These are phyloP conservation scores for Atta cephalotes DNA, from an alignment of 1,140 invertebrate genomes.

Conservation along the genomic window DNA sequence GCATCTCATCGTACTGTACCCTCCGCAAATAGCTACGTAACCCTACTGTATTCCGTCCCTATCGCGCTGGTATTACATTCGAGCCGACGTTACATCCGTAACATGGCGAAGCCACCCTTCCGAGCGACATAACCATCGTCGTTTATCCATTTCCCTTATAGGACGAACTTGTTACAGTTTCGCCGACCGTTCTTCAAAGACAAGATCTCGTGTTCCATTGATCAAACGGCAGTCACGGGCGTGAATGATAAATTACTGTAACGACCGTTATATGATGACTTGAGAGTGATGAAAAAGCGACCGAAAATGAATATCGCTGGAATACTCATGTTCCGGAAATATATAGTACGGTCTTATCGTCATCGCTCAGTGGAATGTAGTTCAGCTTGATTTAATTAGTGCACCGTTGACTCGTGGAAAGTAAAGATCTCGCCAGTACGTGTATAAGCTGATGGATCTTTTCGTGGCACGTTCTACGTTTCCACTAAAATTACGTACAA, in stretches of 20 bases:
- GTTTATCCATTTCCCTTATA: conserved; percentile 72
- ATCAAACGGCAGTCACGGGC: conserved; percentile 52
- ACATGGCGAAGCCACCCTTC: conserved; percentile 66
- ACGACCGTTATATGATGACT: conserved; percentile 17
- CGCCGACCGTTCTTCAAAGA: conserved; percentile 51
- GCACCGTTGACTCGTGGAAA: conserved; percentile 30
- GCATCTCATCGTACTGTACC: conserved; percentile 75
- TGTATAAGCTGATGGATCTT: conserved; percentile 30
- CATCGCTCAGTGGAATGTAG: conserved; percentile 43
- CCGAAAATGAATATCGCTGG: conserved; percentile 39
- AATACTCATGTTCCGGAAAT: conserved; percentile 51
- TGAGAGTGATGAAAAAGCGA: conserved; percentile 55
- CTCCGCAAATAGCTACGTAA: conserved; percentile 83
- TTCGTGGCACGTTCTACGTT: neutral
- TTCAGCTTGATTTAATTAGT: conserved; percentile 56
- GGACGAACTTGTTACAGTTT: conserved; percentile 56
- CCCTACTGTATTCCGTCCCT: conserved; percentile 76
- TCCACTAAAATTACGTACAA: conserved; percentile 9
- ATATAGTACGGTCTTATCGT: conserved; percentile 49
- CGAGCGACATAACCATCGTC: conserved; percentile 58
- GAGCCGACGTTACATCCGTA: conserved; percentile 53
- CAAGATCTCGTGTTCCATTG: conserved; percentile 51
- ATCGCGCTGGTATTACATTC: conserved; percentile 64
- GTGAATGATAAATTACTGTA: conserved; percentile 47
- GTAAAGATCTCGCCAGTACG: conserved; percentile 24